Base-by-base conservation (phyloP, 35 echinoderm and acorn worm genomes). In the Acanthaster planci region DNA sequence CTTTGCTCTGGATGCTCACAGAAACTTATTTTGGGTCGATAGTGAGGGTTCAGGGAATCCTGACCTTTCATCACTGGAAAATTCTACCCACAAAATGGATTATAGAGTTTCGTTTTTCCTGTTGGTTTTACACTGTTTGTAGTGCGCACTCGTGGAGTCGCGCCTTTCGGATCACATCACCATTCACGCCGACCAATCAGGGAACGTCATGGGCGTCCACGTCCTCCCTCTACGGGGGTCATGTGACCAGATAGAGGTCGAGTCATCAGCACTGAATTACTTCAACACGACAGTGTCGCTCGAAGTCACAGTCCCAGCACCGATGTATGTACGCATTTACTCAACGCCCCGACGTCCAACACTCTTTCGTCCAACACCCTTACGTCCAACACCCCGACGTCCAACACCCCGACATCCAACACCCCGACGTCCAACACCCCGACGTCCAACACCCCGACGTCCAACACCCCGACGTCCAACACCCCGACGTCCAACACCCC, bases 231-330 rank as follows among this genome's bases (percentile, higher is more conserved):
- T 91, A 29, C 72, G 89, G 29, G 96, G 96, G 51, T 78, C 86
- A 16, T 99, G 96, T 80, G 84, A 93, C 22, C 84, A 67, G 8
- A 58, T 36, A 17, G 18, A 64, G 15, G 55, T 88, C 5, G 81
- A 88, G 52, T 79, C 82, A n/a, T 51, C 76, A 17, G 59, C 34
- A 0, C 77, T 93, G 32, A 84, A 90, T 82, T 67, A 91, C 39
- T 98, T 98, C 80, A 98, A 98, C 67, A 90, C 95, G 23, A 98
- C 88, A 8, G 95, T 98, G 7, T 80, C 91, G 35, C 78, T 98
- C 8, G 79, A 81, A 12, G 40, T 88, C 35, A 92, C 89, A 15
- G 80, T 90, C 34, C 67, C 95, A 15, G 95, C 91, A 37, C 95
- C 95, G 29, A 76, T 84, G 95, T 98, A 87, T 93, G 95, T 93